Evolutionary conservation across 2,797 vertebrate species (phyloP), one percentile per base, ranked within the genome.

Genomic region (Morus bassanus): DNA sequence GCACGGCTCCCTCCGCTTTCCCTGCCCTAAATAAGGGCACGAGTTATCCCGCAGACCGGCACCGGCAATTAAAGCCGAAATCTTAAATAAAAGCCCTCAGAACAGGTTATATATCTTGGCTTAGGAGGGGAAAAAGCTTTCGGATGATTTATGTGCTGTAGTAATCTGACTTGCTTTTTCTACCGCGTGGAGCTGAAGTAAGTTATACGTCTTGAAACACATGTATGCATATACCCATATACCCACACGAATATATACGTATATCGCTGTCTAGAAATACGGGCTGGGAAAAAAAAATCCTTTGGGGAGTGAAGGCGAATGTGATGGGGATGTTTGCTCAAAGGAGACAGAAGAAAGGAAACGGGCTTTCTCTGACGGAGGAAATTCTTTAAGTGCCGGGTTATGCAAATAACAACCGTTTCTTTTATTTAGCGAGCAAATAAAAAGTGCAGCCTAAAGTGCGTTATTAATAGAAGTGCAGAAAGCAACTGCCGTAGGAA

Each of bases 161-260:
- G 85, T 80, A 68, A 96, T 87, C 68, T 18, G 93, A 85, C 48
- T 93, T 84, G 85, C n/a, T 70, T 45, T 93, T 96, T 94, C 84
- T 95, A 80, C 63, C 39, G 76, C 59, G 31, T 48, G 75, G 63
- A 95, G 72, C 43, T 82, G 81, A 75, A 93, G 76, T 74, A 85
- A 92, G 89, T 79, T 74, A 3, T 33, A 45, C 28, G 60, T 84
- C 91, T 88, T 19, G 76, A 92, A 93, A 69, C 63, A 24, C 33
- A 31, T 30, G 70, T 24, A 41, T 39, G 46, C 69, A 1, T 33
- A 28, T 41, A 45, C 8, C 30, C 7, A 3, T 37, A 10, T 16
- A 67, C 41, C 18, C 39, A 21, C 16, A 60, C 41, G 91, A 60
- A 70, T 30, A 39, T 6, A 11, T 28, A 10, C 1, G 1, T 31